Evolutionary conservation across 2,888 invertebrate species (phyloP).

Genomic region (Ephialtes manifestator): DNA sequence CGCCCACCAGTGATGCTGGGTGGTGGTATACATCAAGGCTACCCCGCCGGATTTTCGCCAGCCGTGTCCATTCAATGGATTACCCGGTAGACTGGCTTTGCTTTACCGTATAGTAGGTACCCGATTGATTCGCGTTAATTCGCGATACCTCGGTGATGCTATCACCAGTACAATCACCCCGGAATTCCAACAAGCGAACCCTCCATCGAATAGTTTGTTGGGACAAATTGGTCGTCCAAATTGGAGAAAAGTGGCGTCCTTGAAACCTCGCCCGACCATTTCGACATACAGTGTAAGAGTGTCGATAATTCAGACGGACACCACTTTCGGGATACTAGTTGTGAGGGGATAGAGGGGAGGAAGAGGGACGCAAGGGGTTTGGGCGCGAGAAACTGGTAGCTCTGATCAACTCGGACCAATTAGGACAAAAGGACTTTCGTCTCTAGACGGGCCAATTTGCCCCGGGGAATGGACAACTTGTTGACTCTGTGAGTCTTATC

Average conservation of each 20-base stretch:
- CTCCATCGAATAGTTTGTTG: slow-evolving; percentile 33
- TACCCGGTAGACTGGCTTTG: slow-evolving; percentile 20
- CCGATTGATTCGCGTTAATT: slow-evolving; percentile 62
- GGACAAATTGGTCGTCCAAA: slow-evolving; percentile 45
- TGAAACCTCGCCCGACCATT: slow-evolving; percentile 45
- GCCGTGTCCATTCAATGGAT: background rate
- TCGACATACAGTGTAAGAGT: slow-evolving; percentile 17
- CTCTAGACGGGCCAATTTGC: slow-evolving; percentile 49
- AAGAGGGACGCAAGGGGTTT: background rate
- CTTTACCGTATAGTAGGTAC: slow-evolving; percentile 19
- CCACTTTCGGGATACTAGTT: slow-evolving; percentile 20
- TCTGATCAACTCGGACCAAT: slow-evolving; percentile 68
- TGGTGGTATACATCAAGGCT: background rate
- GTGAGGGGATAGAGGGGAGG: background rate
- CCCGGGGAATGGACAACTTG: slow-evolving; percentile 75
- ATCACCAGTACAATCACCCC: slow-evolving; percentile 56
- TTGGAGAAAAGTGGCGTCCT: slow-evolving; percentile 53
- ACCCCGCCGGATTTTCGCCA: background rate
- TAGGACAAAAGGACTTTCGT: slow-evolving; percentile 67
- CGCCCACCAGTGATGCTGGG: slow-evolving; percentile 19
- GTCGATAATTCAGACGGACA: slow-evolving; percentile 37
- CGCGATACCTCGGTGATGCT: slow-evolving; percentile 42
- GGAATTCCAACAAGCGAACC: slow-evolving; percentile 16
- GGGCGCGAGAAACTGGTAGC: slow-evolving; percentile 3
- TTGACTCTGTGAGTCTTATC: slow-evolving; percentile 76